Percentiles rank a stretch among this genome's conserved stretches.
Evolutionary conservation across 1,140 invertebrate genomes (phyloP).

Genomic region (Gonatopus flavifemur): DNA sequence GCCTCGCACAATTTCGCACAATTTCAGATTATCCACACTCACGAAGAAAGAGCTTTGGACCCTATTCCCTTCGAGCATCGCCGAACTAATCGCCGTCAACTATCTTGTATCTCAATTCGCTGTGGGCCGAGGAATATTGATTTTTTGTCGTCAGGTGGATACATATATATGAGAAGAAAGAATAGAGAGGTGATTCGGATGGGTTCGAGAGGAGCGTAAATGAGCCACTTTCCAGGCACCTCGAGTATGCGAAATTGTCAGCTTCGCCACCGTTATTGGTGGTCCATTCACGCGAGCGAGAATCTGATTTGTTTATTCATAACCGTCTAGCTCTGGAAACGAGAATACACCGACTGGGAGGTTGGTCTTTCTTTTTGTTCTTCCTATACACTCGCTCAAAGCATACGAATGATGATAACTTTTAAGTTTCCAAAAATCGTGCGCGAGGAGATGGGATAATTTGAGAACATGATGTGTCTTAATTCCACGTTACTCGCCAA

Average conservation of each 20-base stretch:
- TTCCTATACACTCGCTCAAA: too few species aligned
- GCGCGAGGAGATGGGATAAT: too few species aligned
- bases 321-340: constrained; percentile 19
- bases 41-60: constrained; percentile 16
- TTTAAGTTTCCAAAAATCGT: too few species aligned
- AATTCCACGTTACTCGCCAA: too few species aligned
- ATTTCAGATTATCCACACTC: constrained; percentile 40
- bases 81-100: constrained; percentile 37
- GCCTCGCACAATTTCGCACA: constrained; percentile 31
- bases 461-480: too few species aligned
- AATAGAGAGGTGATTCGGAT: too few species aligned
- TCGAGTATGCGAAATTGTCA: constrained; percentile 5
- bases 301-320: constrained; percentile 15
- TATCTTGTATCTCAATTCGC: constrained; percentile 41
- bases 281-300: constrained; percentile 13
- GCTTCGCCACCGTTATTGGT: constrained; percentile 13
- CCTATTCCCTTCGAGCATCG: constrained; percentile 18
- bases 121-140: constrained; percentile 30
- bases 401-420: too few species aligned
- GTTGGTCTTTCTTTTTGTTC: too few species aligned
- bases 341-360: constrained; percentile 22
- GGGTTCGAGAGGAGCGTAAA: too few species aligned
- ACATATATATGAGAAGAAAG: too few species aligned
- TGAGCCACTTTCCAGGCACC: neutral
- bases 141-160: constrained; percentile 33